Base-by-base conservation (phyloP, 2,888 invertebrate species). In the Mellilla xanthometata region DNA sequence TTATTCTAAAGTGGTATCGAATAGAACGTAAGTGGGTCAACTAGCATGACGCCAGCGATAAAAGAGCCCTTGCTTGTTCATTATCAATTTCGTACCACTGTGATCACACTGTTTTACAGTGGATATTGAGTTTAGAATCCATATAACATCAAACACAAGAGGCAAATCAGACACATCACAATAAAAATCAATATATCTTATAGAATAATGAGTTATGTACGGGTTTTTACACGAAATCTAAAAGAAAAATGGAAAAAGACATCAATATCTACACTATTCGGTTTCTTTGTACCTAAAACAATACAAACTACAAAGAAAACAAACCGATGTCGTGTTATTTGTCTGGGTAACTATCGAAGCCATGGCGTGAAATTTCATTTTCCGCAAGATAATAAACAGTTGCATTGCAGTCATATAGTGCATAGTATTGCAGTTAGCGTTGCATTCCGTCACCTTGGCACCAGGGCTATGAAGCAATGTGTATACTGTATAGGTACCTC, bases 381-480 rank as follows among this genome's bases (percentile, higher is more conserved):
- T 23, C 27, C 9, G 40, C 22, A 30, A 11, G 34, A 40, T 48
- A 49, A 42, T 9, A 3, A 4, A 15, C 27, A 12, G 29, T 29
- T 27, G 22, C 54, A 49, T 28, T 27, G 22, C 54, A 49, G n/a
- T 53, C 43, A 52, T 60, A 50, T 62, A 61, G 63, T 71, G 68
- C 69, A 72, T 67, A 66, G 65, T 65, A 71, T 60, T 78, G 76
- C 73, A 76, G 66, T 73, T 65, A 64, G 71, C 65, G 60, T 72
- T 79, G 83, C 83, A 81, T 71, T 76, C 71, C 68, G 77, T 76
- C 77, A 73, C 85, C 74, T 76, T 73, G 79, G 68, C 66, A 65
- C 79, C 84, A 85, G 86, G 86, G 86, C 75, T 82, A 71, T 81
- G 81, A 80, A 82, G 85, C 79, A 85, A 82, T 79, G 69, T 65